Base-by-base conservation (phyloP, 2,113 vertebrate genomes). In the Rhegmatorhina hoffmannsi region DNA sequence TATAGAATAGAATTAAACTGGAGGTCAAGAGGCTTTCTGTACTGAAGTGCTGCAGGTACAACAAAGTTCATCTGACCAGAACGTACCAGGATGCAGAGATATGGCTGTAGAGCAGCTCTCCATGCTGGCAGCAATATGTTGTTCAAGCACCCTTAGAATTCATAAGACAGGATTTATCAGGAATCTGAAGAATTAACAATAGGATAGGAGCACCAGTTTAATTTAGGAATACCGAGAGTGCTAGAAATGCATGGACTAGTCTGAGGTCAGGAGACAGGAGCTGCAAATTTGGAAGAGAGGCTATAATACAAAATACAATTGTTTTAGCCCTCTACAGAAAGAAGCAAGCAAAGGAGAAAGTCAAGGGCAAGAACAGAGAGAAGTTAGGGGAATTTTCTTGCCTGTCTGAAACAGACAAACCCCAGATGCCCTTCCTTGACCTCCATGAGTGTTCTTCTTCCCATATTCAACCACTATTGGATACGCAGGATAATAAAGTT, bases 31-130 rank as follows among this genome's bases (percentile, higher is more conserved):
- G 44, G 24, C 23, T 62, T 92, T 73, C 62, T 64, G 40, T 17
- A 53, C 21, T 74, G 19, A 81, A 78, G 49, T 36, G 29, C 8
- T 72, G 29, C 18, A 66, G 23, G 49, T 69, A 56, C 31, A 43
- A 53, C 19, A 46, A 76, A 80, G n/a, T 15, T 68, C 44, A 53
- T 47, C 29, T 62, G 29, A 80, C 24, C 23, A 83, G 36, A 56
- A 40, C 1, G 1, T 25, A 38, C 6, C 0, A 0, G 3, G 24
- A 74, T 14, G 28, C 17, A 14, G 1, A 67, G 11, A n/a, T 16
- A 87, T 0, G 55, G 20, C 36, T 58, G 36, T n/a, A 85, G 21
- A 68, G 29, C 40, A 79, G 59, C n/a, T 58, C 19, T 36, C 28
- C 9, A 21, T 5, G 10, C 23, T 46, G 46, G 23, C 26, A 73